Conservation (phyloP, 2,113 vertebrate genomes). For the Okapia johnstoni region DNA sequence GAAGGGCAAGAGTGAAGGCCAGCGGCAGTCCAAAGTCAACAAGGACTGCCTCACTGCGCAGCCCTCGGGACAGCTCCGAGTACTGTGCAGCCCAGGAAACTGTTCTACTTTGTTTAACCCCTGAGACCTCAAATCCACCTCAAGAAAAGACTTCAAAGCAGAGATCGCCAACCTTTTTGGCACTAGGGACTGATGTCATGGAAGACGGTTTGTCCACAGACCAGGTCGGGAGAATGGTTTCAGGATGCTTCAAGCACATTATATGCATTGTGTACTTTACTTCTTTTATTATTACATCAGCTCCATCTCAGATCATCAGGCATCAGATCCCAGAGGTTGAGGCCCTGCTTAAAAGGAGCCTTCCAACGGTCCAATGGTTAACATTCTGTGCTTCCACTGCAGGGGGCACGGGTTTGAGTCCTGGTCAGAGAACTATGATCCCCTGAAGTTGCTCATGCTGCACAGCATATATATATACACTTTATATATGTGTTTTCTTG, state of each 20-base stretch:
- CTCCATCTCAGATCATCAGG: background rate
- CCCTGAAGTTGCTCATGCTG: background rate
- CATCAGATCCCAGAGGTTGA: background rate
- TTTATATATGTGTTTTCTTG: background rate
- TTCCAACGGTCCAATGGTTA: background rate
- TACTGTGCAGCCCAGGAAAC: background rate
- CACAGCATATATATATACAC: background rate
- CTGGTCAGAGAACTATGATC: background rate
- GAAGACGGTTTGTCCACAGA: background rate
- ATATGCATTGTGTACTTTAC: background rate
- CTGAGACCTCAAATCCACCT: background rate
- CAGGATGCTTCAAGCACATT: background rate
- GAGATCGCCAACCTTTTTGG: background rate
- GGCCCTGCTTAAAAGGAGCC: background rate
- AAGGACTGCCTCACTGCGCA: accelerated
- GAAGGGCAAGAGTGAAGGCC: no score
- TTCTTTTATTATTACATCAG: background rate
- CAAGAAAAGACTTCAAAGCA: background rate
- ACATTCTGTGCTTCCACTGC: background rate
- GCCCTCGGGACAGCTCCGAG: background rate
- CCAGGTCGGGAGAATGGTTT: background rate
- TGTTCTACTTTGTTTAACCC: background rate
- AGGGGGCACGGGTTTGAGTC: background rate
- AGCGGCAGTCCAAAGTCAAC: no score
- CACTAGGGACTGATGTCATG: background rate